Evolutionary conservation across 2,113 vertebrate genomes (phyloP), one percentile per base, ranked within the genome.

Genomic region (Zootoca vivipara): DNA sequence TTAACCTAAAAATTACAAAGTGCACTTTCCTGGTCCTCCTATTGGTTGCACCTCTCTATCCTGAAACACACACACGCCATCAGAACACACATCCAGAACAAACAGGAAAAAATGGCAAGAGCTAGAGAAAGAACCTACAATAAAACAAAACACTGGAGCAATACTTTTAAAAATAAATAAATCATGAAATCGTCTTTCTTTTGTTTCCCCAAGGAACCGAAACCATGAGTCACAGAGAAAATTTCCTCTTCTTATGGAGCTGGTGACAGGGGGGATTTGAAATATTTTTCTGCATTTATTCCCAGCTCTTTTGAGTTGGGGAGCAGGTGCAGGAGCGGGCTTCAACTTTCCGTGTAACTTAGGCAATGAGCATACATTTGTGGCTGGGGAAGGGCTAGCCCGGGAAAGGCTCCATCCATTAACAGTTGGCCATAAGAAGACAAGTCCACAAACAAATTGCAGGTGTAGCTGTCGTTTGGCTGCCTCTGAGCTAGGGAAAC

Each of bases 401-500:
- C 38, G 87, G 89, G n/a, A 81, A 52, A 93, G 88, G 83, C 87
- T 58, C 88, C 1, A 35, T 95, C 95, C 91, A 90, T 96, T 93
- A 93, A 93, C 94, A 90, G 92, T 75, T 93, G 4, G 0, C 92
- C 90, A 90, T 91, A 87, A 91, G 87, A 67, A 93, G 69, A 0
- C 0, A 80, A 80, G 86, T 87, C 90, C 91, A 87, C 94, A 95
- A 95, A 95, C 95, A 96, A 85, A 42, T 89, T 90, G 95, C 96
- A 96, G 96, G 95, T 95, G 95, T 91, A 94, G 90, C 88, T 72
- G 78, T 94, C 96, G 94, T 95, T 91, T 91, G 69, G 83, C 56
- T 12, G 6, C 38, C 94, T 90, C 80, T n/a, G 82, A 91, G 85
- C 90, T 87, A 72, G 88, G 89, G 92, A 94, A 91, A 89, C 0